Evolutionary conservation across 2,888 invertebrate genomes (phyloP).

Genomic region (Xestia c-nigrum): DNA sequence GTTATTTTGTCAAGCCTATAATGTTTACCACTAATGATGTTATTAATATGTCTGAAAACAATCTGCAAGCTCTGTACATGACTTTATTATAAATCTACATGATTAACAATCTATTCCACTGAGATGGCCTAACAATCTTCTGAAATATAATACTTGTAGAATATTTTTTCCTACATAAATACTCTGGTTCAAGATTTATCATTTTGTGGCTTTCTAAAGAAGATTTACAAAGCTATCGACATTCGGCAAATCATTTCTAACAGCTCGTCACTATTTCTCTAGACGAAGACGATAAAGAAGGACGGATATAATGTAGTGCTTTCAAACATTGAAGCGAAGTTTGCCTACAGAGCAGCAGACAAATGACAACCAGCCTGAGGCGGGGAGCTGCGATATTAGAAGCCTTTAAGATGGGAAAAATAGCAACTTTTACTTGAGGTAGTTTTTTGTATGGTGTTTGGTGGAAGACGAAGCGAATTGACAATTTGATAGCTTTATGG

Average conservation of each 20-base stretch:
- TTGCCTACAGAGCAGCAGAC: constrained; percentile 87
- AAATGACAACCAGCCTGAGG: constrained; percentile 88
- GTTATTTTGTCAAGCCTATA: constrained; percentile 31
- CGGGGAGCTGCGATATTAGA: constrained; percentile 87
- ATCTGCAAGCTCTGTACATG: background rate
- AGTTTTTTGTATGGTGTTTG: constrained; percentile 70
- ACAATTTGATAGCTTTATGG: constrained; percentile 16
- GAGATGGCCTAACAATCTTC: background rate
- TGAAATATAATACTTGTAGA: background rate
- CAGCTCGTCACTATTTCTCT: constrained; percentile 55
- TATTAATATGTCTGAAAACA: constrained; percentile 10
- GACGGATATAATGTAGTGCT: constrained; percentile 89
- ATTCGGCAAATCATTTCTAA: constrained; percentile 35
- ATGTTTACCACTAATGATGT: constrained; percentile 40
- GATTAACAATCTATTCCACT: background rate
- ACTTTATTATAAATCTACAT: background rate
- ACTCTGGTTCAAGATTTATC: background rate
- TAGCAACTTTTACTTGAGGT: constrained; percentile 87
- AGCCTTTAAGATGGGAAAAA: constrained; percentile 89
- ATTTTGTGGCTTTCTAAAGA: background rate
- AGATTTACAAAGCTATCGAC: constrained; percentile 57
- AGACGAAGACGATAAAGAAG: constrained; percentile 84
- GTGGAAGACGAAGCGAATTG: constrained; percentile 32
- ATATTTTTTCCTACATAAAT: background rate
- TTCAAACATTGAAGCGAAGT: constrained; percentile 89